Evolutionary conservation across 2,888 invertebrate species (phyloP).

Genomic region (Harpalus rufipes): DNA sequence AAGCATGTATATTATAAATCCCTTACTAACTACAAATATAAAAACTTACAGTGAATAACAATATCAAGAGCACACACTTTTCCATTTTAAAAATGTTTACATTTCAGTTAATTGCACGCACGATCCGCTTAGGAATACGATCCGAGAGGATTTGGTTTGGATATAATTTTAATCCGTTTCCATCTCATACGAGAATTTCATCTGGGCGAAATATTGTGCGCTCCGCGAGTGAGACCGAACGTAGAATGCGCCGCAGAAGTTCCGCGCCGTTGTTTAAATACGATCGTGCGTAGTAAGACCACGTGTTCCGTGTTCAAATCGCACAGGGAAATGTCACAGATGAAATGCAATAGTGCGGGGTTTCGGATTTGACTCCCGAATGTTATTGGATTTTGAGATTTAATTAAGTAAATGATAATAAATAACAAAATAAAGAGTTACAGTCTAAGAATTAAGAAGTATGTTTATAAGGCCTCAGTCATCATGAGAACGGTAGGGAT

Average conservation of each 20-base stretch:
- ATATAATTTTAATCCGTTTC: neutral
- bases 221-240: neutral
- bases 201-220: neutral
- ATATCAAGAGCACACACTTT: neutral
- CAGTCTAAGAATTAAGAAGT: no score
- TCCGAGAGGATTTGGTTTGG: neutral
- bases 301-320: neutral
- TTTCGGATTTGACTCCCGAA: no score
- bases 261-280: neutral
- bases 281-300: neutral
- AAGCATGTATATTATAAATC: neutral
- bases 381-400: no score
- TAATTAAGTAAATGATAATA: no score
- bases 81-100: neutral
- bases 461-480: no score
- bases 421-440: no score
- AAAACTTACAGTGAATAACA: neutral
- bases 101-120: neutral
- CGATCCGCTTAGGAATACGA: neutral
- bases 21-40: no score
- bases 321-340: no score
- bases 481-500: no score
- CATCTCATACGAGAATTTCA: neutral
- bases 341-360: no score
- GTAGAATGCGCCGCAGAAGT: neutral